Evolutionary conservation across 1,140 invertebrate genomes (phyloP), one percentile per base, ranked within the genome.

Genomic region (Hydropsyche tenuis): DNA sequence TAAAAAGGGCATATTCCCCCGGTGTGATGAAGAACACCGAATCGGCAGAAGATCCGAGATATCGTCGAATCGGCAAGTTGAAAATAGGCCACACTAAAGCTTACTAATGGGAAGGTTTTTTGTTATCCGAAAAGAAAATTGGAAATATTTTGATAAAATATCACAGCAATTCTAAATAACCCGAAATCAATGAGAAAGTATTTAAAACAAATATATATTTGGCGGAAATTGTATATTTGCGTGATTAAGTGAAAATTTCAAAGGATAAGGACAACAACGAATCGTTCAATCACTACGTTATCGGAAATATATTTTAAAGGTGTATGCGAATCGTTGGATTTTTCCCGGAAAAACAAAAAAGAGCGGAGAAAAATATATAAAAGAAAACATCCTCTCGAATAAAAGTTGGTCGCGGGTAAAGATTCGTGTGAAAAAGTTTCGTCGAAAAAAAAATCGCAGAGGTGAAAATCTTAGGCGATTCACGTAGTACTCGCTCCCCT

Each of bases 381-480:
- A 37, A 9, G 30, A 37, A 37, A 37, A 37, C 30, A 37, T 37
- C 30, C 9, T 37, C 30, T 37, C 30, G 30, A 9, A 37, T 37
- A 37, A 37, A 37, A 37, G 30, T 37, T 37, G 30, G 56, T 60
- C 56, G 18, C 51, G 22, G 51, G 51, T 53, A 53, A 46, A 53
- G 51, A n/a, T 46, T 46, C 45, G 14, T 46, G 14, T 12, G 48
- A 23, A 60, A 60, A 60, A 25, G 0, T 60, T 23, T 23, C 9
- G 22, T 23, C 22, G 22, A 20, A 25, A 25, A 60, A 60, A 60
- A 60, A 60, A 60, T 60, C 56, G 23, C 22, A 23, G n/a, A 20
- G 56, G 56, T 20, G 56, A 60, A 60, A 20, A 60, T 60, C 56
- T 60, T 60, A 60, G 56, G 22, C 56, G 22, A 22, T 60, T 60